phyloP scores from a whole-genome alignment of 2,888 invertebrate genomes.

The Frankliniella fusca region DNA sequence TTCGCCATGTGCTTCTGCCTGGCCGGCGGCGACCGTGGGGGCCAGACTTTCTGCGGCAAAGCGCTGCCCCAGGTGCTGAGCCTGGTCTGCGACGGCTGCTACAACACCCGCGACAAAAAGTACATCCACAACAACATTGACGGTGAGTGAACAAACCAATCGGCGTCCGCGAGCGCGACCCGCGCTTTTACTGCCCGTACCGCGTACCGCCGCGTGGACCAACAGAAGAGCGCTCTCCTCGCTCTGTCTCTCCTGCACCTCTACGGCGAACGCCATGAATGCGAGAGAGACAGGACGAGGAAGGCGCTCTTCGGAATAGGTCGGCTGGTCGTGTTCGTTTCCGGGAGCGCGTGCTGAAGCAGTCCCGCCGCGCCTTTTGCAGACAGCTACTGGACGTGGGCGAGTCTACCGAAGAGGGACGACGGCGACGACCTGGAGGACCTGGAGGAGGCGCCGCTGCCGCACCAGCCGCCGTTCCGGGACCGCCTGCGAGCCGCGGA shows the following conservation, averaged over 20 bases:
- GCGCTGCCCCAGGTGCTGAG: conserved; percentile 5
- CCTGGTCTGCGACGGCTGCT: conserved; percentile 4
- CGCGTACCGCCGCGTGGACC: too few species aligned
- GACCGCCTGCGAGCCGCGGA: conserved; percentile 6
- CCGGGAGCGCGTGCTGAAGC: too few species aligned
- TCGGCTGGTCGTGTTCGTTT: not conserved
- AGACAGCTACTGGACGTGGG: conserved; percentile 20
- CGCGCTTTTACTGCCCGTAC: too few species aligned
- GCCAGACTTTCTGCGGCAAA: not conserved
- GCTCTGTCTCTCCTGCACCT: not conserved
- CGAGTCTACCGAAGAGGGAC: conserved; percentile 5
- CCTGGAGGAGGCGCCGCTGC: not conserved
- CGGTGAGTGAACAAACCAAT: not conserved
- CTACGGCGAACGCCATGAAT: not conserved
- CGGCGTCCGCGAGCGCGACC: too few species aligned
- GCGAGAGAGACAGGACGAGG: too few species aligned
- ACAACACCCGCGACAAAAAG: conserved; percentile 19
- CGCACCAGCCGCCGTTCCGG: conserved; percentile 22
- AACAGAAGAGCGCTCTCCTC: too few species aligned
- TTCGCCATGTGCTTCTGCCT: not conserved
- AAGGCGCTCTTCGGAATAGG: too few species aligned
- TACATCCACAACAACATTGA: not conserved
- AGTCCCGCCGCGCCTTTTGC: not conserved
- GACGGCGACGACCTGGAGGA: conserved; percentile 11
- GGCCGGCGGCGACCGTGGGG: not conserved